Evolutionary conservation across 2,113 vertebrate genomes (phyloP), one percentile per base, ranked within the genome.

Genomic region (Rissa tridactyla): DNA sequence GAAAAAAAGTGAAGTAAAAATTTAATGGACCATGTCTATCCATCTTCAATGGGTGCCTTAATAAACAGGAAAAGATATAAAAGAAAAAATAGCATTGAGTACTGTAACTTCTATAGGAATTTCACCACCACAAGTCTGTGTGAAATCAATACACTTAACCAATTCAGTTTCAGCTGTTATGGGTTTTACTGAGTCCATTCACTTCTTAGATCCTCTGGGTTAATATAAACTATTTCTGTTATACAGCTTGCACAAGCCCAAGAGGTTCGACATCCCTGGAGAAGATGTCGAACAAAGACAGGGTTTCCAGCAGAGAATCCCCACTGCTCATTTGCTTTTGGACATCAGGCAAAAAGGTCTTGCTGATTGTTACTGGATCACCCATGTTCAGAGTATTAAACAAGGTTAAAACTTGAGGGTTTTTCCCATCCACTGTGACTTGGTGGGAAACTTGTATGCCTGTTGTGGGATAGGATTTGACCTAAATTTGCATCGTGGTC

Each of bases 401-500:
- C 64, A 85, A 34, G 47, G 49, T 88, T 88, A 93, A 88, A 72
- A 58, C 15, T 49, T 0, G 0, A 75, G 34, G 34, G 60, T 46
- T 72, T 75, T 79, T 86, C 76, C 89, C 36, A 42, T 70, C 69
- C 23, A 20, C 8, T 55, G 26, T 61, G 49, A 89, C 46, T 80
- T 54, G 46, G 77, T 76, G 61, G 51, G 88, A 82, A 85, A 87
- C 13, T 2, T 1, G 3, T 66, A 60, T 79, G 51, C 62, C 47
- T 94, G 40, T 94, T 93, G 86, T 3, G 5, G 58, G 86, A 65
- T 51, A 73, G 20, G n/a, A 51, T 66, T 82, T 95, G 88, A 82
- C 70, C 88, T 87, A 62, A 38, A 76, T 89, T 82, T 94, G 4
- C 51, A 52, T 94, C 40, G 57, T 82, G 38, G 58, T 58, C 75